Percentiles rank a stretch among this genome's conserved stretches.
These are phyloP conservation scores for Nyctibius grandis DNA, from an alignment of 2,797 vertebrate species.

Conservation along the genomic window DNA sequence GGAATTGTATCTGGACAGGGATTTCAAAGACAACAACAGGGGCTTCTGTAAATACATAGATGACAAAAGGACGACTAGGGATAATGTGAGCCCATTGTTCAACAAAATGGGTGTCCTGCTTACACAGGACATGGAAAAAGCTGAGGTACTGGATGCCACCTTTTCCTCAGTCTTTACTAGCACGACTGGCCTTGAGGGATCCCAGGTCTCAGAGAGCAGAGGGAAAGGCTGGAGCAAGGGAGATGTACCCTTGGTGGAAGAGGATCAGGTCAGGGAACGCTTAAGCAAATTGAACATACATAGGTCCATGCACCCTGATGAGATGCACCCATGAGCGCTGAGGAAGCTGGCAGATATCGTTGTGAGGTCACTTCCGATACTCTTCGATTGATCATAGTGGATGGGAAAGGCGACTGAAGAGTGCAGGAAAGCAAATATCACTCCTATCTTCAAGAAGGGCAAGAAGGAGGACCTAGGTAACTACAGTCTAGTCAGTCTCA, in stretches of 20 bases:
- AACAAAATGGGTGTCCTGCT: neutral
- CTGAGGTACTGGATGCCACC: neutral
- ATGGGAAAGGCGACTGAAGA: neutral
- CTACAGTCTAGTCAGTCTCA: neutral
- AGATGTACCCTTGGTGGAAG: neutral
- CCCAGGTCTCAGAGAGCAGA: neutral
- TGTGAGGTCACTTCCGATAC: neutral
- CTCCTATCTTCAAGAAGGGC: neutral
- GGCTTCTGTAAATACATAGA: neutral
- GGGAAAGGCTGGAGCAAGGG: neutral
- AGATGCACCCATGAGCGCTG: neutral
- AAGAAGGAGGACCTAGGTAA: neutral
- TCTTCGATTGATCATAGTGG: no score
- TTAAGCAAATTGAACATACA: fast-evolving
- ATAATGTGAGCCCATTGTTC: neutral
- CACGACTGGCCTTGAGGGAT: neutral
- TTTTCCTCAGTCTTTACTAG: neutral
- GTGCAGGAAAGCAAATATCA: neutral
- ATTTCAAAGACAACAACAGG: neutral
- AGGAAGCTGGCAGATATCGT: neutral
- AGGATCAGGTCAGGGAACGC: neutral
- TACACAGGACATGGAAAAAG: neutral
- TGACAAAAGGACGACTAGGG: neutral
- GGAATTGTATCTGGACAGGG: neutral
- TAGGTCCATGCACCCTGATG: neutral